Evolutionary conservation across 2,888 invertebrate genomes (phyloP).

Genomic region (Drosophila pullipes): DNA sequence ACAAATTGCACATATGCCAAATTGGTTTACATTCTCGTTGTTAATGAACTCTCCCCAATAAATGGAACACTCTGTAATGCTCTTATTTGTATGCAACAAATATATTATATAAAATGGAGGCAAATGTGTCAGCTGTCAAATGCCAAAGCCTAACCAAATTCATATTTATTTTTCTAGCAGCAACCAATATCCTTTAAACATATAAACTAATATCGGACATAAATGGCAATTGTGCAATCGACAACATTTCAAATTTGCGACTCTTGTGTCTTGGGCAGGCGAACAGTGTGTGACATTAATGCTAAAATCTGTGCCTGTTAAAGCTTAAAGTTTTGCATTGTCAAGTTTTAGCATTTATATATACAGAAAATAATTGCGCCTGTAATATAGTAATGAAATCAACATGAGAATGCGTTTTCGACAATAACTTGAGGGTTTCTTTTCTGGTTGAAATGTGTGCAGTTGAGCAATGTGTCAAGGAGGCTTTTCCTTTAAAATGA

Average conservation of each 20-base stretch:
- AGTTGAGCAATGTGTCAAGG: no score
- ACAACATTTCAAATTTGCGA: neutral
- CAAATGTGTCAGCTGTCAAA: conserved; percentile 25
- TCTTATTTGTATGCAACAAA: conserved; percentile 11
- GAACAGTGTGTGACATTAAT: no score
- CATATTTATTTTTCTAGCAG: neutral
- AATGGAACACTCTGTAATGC: neutral
- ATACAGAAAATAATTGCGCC: neutral
- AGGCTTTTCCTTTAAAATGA: no score
- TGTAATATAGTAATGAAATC: neutral
- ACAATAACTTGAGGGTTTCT: no score
- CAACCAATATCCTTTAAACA: neutral
- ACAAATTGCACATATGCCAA: conserved; percentile 25
- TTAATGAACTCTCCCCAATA: conserved; percentile 43
- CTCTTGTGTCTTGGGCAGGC: neutral
- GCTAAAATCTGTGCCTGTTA: no score
- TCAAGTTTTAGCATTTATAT: neutral
- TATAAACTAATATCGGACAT: neutral
- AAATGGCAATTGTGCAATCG: conserved; percentile 3
- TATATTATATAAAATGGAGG: neutral
- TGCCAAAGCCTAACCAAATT: neutral
- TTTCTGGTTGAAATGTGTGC: no score
- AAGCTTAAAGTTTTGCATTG: no score
- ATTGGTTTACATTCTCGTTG: conserved; percentile 24
- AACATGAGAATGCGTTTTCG: no score